Conservation (phyloP, 2,113 vertebrate genomes). For the Lampris incognitus region DNA sequence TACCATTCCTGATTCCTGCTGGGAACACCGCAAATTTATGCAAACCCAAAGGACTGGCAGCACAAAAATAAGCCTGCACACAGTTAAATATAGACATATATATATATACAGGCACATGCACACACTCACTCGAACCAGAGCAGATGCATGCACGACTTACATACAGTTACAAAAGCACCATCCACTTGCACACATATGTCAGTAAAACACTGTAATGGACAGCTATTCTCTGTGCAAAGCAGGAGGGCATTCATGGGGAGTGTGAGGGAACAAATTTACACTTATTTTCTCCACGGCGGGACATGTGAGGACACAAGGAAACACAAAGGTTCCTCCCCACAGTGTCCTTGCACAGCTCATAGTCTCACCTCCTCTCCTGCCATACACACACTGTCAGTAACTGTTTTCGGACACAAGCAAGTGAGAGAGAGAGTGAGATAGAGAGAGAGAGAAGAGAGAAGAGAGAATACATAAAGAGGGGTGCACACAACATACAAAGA, state of each 20-base stretch:
- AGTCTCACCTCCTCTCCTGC: conserved; percentile 48
- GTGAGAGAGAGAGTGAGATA: background rate
- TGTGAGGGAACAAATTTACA: conserved; percentile 52
- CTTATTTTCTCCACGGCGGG: conserved; percentile 69
- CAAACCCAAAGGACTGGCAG: background rate
- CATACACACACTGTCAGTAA: conserved; percentile 31
- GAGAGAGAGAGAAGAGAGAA: background rate
- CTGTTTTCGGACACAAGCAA: conserved; percentile 21
- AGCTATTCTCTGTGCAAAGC: conserved; percentile 57
- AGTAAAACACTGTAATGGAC: conserved; percentile 48
- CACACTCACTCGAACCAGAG: background rate
- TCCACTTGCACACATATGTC: background rate
- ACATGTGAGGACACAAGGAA: conserved; percentile 60
- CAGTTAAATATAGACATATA: conserved; percentile 26
- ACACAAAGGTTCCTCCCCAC: conserved; percentile 36
- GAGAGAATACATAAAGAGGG: background rate
- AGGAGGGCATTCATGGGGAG: conserved; percentile 50
- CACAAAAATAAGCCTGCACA: background rate
- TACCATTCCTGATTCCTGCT: conserved; percentile 13
- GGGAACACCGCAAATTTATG: conserved; percentile 28
- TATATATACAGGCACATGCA: conserved; percentile 1
- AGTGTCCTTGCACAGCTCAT: conserved; percentile 40
- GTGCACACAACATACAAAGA: background rate
- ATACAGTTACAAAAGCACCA: conserved; percentile 18
- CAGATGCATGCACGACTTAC: background rate